Base-by-base conservation (phyloP, 2,797 vertebrate genomes). In the Eulemur rubriventer region DNA sequence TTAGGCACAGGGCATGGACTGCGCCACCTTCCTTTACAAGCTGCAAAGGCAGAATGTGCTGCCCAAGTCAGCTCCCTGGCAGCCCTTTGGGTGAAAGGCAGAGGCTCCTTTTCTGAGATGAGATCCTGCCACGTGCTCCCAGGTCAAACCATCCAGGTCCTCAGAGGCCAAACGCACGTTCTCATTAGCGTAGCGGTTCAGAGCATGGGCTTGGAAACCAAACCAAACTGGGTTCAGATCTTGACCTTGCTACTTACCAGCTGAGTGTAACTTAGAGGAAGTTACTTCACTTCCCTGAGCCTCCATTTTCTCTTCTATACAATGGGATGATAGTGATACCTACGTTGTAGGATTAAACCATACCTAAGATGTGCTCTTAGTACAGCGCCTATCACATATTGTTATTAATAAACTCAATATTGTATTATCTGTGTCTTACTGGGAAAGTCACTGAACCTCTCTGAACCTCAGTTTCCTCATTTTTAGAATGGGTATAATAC, bases 81-180 rank as follows among this genome's bases (percentile, higher is more conserved):
- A 18, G 22, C 43, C 12, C 13, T 6, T 1, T 26, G 38, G 13
- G 81, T 17, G 38, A 73, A 4, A 22, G 16, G 55, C 50, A 12
- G 86, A 61, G 38, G 9, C 70, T 70, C 12, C 38, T 33, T 70
- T 67, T 24, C 69, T 35, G 48, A 91, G 43, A 38, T 46, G 85
- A 41, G 12, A 65, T 26, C 43, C n/a, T 38, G 30, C 57, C 18
- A 3, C 0, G 1, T 35, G 41, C 11, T 28, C 43, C 6, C 10
- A 17, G 63, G 18, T 83, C 50, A 20, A 6, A 38, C 65, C 80
- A 30, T 30, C n/a, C 35, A 30, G 52, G 35, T 35, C 84, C 28
- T 0, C 46, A 0, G 33, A 59, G 6, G 26, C 76, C 91, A 46
- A 28, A 17, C 1, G 0, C 17, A 0, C 0, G 0, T n/a, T 63